These are phyloP conservation scores for Patella pellucida DNA, from an alignment of 2,888 invertebrate genomes.

Conservation along the genomic window DNA sequence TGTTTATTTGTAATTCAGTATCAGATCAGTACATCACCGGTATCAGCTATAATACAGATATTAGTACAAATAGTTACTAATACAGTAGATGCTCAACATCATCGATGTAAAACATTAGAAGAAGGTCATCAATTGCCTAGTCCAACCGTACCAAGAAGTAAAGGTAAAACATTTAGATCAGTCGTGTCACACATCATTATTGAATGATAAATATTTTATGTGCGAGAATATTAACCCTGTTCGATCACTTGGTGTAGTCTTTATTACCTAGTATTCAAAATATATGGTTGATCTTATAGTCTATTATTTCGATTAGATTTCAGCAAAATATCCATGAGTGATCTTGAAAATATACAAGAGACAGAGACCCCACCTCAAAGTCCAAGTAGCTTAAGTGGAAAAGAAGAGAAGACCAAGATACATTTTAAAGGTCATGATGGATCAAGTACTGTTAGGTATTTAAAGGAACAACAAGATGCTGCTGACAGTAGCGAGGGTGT, in stretches of 20 bases:
- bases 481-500: conserved; percentile 43
- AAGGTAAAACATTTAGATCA: conserved; percentile 49
- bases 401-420: conserved; percentile 37
- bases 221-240: not conserved
- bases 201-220: not conserved
- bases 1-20: conserved; percentile 51
- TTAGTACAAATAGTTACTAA: conserved; percentile 91
- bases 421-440: conserved; percentile 36
- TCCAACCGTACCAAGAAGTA: conserved; percentile 65
- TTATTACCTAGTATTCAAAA: too few relatives aligned
- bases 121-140: conserved; percentile 65
- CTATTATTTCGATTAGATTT: conserved; percentile 60
- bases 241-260: too few relatives aligned
- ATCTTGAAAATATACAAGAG: conserved; percentile 71
- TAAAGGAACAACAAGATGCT: conserved; percentile 40
- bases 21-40: conserved; percentile 67
- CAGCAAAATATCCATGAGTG: conserved; percentile 70
- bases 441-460: conserved; percentile 46
- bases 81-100: conserved; percentile 91
- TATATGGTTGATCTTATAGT: not conserved
- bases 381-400: conserved; percentile 48
- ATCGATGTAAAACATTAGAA: conserved; percentile 85
- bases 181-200: not conserved
- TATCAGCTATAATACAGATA: conserved; percentile 75
- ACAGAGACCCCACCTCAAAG: conserved; percentile 70